phyloP scores from a whole-genome alignment of 2,797 vertebrate genomes.

The Cottoperca gobio region DNA sequence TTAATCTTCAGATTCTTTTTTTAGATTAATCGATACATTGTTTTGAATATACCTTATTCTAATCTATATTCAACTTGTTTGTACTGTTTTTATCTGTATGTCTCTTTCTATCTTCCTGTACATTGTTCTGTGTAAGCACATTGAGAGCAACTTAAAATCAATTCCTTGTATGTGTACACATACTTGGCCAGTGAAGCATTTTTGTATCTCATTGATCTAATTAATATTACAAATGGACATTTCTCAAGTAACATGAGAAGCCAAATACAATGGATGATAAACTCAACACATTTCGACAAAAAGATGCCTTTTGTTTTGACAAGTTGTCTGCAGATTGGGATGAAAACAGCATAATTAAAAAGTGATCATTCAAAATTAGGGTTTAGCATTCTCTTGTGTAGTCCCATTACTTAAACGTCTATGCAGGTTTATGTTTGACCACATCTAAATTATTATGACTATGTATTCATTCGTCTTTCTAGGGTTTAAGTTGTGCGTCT shows the following conservation, averaged over 20 bases:
- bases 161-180: neutral
- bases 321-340: neutral
- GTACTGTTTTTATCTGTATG: neutral
- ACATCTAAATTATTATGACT: neutral
- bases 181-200: neutral
- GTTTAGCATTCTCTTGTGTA: neutral
- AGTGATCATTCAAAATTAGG: neutral
- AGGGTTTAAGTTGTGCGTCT: slow-evolving; percentile 20
- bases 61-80: neutral
- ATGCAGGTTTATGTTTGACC: neutral
- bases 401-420: neutral
- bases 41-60: too few species aligned
- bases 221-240: neutral
- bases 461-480: neutral
- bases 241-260: neutral
- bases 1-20: too few species aligned
- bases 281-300: neutral
- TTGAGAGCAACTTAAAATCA: neutral
- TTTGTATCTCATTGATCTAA: neutral
- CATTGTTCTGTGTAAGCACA: neutral
- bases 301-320: neutral
- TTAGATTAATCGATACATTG: too few species aligned
- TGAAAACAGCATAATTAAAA: neutral
- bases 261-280: neutral
- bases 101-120: neutral